These are phyloP conservation scores for Xylocampa areola DNA, from an alignment of 2,888 invertebrate genomes.

Conservation along the genomic window DNA sequence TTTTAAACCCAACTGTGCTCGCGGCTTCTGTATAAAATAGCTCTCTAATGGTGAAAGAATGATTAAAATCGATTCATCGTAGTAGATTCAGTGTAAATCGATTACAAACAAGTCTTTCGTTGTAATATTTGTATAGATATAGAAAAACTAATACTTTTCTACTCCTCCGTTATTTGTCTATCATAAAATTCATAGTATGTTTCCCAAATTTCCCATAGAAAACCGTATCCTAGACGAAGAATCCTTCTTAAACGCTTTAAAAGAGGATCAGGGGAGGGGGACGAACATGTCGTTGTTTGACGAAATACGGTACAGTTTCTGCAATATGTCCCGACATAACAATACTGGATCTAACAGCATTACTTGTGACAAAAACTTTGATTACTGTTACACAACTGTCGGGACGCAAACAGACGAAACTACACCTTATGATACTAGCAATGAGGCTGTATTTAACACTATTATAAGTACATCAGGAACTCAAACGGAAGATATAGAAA, in stretches of 20 bases:
- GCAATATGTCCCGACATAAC: constrained; percentile 71
- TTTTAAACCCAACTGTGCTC: too few species aligned
- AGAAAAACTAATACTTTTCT: too few species aligned
- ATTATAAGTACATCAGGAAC: constrained; percentile 35
- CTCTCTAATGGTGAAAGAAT: too few species aligned
- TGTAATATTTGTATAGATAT: too few species aligned
- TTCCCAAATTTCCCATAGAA: constrained; percentile 66
- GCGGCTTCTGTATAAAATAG: too few species aligned
- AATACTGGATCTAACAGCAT: constrained; percentile 58
- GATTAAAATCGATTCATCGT: too few species aligned
- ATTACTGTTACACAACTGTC: constrained; percentile 53
- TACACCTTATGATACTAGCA: constrained; percentile 21
- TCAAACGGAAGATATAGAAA: constrained; percentile 61
- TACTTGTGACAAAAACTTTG: constrained; percentile 41
- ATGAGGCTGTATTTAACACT: constrained; percentile 27
- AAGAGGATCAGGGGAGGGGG: constrained; percentile 77
- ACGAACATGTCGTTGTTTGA: constrained; percentile 84
- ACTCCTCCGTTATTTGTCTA: neutral
- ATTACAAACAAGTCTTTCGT: too few species aligned
- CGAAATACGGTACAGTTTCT: constrained; percentile 82
- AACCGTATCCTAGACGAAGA: constrained; percentile 82
- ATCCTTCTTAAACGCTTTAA: constrained; percentile 76
- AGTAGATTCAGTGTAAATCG: too few species aligned
- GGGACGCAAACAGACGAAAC: constrained; percentile 55
- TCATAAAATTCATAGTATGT: constrained; percentile 35